These are phyloP conservation scores for human DNA, from an alignment of 2,113 vertebrate genomes.

Conservation along the genomic window GRCh38 chr7:150061501-150062000, in stretches of 20 bases:
- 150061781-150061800: background rate
- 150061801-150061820: background rate
- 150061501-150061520: background rate
- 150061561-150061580: background rate
- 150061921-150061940: background rate
- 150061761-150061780: background rate
- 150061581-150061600: background rate
- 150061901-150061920: background rate
- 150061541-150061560: background rate
- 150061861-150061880: rapidly evolving
- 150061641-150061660: no score
- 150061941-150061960: rapidly evolving
- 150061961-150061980: rapidly evolving
- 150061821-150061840: background rate
- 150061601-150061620: no score
- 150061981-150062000: background rate
- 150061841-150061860: background rate
- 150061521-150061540: background rate
- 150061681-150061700: rapidly evolving
- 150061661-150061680: rapidly evolving
- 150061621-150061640: background rate
- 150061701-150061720: background rate
- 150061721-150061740: background rate
- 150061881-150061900: no score
- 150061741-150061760: background rate